Evolutionary conservation across 1,140 invertebrate genomes (phyloP), one percentile per base, ranked within the genome.

Genomic region (Heterodera carotae): DNA sequence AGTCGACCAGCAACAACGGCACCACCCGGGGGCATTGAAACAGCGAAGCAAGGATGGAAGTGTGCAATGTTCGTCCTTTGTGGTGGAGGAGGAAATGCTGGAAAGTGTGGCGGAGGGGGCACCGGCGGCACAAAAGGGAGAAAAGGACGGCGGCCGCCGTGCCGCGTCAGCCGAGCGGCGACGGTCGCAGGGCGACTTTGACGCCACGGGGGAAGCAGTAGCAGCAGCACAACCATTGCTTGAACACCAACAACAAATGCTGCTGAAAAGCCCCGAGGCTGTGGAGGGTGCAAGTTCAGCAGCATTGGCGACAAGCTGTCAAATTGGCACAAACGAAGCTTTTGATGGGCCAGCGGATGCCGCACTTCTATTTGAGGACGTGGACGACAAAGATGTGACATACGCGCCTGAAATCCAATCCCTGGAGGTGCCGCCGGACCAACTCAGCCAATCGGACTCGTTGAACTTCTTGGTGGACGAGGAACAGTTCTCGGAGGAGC

Each of bases 361-460:
- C 4, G 27, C 59, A 36, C 72, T 74, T 6, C 59, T 56, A 12
- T 78, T 83, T 31, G 84, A 85, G 62, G 84, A 85, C 27, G 79
- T 76, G 18, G 84, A 85, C 62, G 84, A 85, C 70, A 75, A 79
- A 29, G 72, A 74, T 33, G 79, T 87, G 68, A 85, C 84, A 1
- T 85, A 84, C 68, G 84, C 84, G 10, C 84, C 84, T 2, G 84
- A 85, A 72, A 85, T 85, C 69, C 84, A 85, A 56, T 81, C 83
- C 18, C 72, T 86, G 4, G 84, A 85, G 69, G 72, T 85, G 48
- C 84, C 84, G 34, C 84, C 84, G 8, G 84, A 85, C 72, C 85
- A 85, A 62, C 64, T 85, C 69, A 87, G 85, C 66, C 85, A 87
- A 69, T 53, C 72, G 18, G 71, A 71, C 34, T 87, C 84, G 34